Conservation (phyloP, 2,797 vertebrate genomes). For the Tokudaia muenninki region DNA sequence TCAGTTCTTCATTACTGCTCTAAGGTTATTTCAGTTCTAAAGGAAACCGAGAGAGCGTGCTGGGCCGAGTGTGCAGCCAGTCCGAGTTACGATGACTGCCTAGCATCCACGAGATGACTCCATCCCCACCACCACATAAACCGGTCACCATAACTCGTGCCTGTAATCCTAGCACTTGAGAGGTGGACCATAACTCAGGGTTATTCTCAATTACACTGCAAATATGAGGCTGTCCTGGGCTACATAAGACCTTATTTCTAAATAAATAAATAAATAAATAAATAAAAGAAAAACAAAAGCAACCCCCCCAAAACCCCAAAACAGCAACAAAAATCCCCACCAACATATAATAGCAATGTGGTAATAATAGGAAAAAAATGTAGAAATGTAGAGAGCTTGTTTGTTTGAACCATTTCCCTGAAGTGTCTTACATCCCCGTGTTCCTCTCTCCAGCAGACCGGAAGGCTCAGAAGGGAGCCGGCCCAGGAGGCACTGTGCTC, state of each 20-base stretch:
- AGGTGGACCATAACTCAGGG: not conserved
- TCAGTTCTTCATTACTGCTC: conserved; percentile 18
- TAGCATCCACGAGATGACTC: not conserved
- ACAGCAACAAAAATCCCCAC: not conserved
- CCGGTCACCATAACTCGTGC: not conserved
- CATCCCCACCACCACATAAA: not conserved
- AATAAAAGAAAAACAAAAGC: not conserved
- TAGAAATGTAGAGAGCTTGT: not conserved
- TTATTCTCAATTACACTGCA: not conserved
- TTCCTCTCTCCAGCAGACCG: not conserved
- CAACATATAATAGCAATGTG: not conserved
- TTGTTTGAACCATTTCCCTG: conserved; percentile 37
- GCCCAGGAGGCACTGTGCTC: not conserved
- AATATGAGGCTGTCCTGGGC: not conserved
- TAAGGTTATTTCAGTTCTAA: not conserved
- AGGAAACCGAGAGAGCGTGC: not conserved
- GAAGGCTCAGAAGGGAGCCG: not conserved
- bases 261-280: not conserved
- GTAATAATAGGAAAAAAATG: not conserved
- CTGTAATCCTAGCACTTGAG: not conserved
- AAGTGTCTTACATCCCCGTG: not conserved
- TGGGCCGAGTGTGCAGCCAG: not conserved
- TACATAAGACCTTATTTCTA: not conserved
- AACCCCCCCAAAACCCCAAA: not conserved
- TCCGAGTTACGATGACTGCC: not conserved